A percentile compares a stretch with the other conserved stretches of the same genome.
Evolutionary conservation across 2,888 invertebrate genomes (phyloP).

Genomic region (Cremastobaeus sp.): DNA sequence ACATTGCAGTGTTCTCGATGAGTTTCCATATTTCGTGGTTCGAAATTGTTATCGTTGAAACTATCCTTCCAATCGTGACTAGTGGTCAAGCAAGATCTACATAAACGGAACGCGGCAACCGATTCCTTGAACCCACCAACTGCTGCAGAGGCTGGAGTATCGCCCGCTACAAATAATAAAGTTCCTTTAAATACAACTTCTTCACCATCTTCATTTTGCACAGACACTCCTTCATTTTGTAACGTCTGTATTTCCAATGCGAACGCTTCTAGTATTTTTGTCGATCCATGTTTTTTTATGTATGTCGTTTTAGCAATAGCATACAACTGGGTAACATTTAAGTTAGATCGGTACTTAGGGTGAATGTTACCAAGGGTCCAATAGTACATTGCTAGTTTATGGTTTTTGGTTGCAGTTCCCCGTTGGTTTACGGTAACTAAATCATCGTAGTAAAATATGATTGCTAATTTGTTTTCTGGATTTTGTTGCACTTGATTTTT

Average conservation of each 20-base stretch:
- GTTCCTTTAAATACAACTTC: conserved; percentile 16
- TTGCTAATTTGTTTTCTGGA: conserved; percentile 1
- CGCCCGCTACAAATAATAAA: conserved; percentile 3
- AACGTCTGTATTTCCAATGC: conserved; percentile 36
- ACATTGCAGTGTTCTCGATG: conserved; percentile 4
- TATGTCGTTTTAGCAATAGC: conserved; percentile 35
- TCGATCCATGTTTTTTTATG: conserved; percentile 42
- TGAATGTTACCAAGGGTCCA: conserved; percentile 8
- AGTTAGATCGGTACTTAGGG: conserved; percentile 5
- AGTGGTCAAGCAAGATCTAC: conserved; percentile 11
- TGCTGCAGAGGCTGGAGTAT: conserved; percentile 23
- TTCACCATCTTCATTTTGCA: background rate
- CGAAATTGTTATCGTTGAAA: conserved; percentile 7
- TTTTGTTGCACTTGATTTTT: background rate
- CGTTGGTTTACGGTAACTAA: conserved; percentile 13
- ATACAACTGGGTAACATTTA: conserved; percentile 32
- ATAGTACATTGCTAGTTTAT: conserved; percentile 28
- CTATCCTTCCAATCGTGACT: background rate
- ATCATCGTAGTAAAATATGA: conserved; percentile 10
- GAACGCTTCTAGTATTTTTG: conserved; percentile 53
- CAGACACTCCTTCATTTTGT: conserved; percentile 46
- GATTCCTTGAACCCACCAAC: conserved; percentile 21
- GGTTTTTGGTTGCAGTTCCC: conserved; percentile 2
- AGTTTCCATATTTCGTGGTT: background rate
- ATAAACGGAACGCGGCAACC: conserved; percentile 7